A percentile compares a stretch with the other conserved stretches of the same genome.
phyloP scores from a whole-genome alignment of 2,888 invertebrate genomes.

The Cyaniris semiargus region DNA sequence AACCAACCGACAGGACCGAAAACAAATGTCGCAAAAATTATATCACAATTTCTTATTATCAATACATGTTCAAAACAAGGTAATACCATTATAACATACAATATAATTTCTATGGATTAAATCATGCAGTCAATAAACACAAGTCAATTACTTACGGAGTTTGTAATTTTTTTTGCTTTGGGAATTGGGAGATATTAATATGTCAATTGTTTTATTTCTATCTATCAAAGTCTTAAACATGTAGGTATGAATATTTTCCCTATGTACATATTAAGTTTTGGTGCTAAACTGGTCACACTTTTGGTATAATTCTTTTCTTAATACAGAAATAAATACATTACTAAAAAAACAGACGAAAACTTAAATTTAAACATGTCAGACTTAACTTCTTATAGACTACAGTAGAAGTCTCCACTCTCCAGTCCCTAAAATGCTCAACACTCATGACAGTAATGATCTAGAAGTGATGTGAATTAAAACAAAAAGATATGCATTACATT shows the following conservation, averaged over 20 bases:
- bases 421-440: constrained; percentile 5
- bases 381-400: constrained; percentile 11
- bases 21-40: constrained; percentile 44
- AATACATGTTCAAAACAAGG: constrained; percentile 32
- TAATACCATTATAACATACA: constrained; percentile 14
- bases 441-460: background rate
- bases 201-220: constrained; percentile 14
- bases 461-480: too few species aligned
- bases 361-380: constrained; percentile 23
- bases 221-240: constrained; percentile 23
- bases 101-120: background rate
- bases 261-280: constrained; percentile 51
- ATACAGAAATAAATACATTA: constrained; percentile 43
- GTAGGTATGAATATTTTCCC: constrained; percentile 24
- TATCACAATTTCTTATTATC: constrained; percentile 34
- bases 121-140: background rate
- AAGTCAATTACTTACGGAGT: background rate
- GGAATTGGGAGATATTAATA: constrained; percentile 1
- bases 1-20: constrained; percentile 48
- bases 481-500: too few species aligned
- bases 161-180: background rate
- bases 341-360: constrained; percentile 36
- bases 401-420: background rate
- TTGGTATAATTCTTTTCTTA: constrained; percentile 59
- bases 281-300: constrained; percentile 65